phyloP scores from a whole-genome alignment of 53 echinoderm and acorn worm species.

The Arbacia lixula region DNA sequence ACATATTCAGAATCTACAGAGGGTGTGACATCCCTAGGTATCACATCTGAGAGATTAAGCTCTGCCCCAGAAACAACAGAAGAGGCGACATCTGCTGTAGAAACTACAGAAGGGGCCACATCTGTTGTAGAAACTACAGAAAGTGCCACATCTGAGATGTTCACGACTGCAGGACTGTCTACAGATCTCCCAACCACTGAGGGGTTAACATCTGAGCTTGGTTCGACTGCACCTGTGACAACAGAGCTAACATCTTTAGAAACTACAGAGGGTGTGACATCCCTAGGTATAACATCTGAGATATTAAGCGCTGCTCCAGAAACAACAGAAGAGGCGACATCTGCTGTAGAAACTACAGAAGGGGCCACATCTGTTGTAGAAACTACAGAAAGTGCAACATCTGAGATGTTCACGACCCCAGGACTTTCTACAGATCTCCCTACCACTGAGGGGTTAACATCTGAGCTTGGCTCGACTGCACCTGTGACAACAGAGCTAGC shows the following conservation, averaged over 20 bases:
- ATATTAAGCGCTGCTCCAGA: background rate
- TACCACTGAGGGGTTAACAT: background rate
- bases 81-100: too few species aligned
- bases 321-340: background rate
- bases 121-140: too few species aligned
- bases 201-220: too few species aligned
- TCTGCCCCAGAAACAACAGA: too few species aligned
- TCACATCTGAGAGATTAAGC: background rate
- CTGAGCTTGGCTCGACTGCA: background rate
- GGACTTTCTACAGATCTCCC: background rate
- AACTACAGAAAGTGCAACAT: slow-evolving; percentile 2
- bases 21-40: too few species aligned
- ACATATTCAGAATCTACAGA: too few species aligned
- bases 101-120: too few species aligned
- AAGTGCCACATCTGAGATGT: too few species aligned
- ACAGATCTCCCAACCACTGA: too few species aligned
- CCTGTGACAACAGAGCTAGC: background rate
- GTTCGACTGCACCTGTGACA: slow-evolving; percentile 8
- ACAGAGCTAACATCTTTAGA: background rate
- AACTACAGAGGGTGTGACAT: too few species aligned
- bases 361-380: background rate
- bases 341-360: background rate
- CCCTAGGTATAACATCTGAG: background rate
- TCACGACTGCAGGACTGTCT: too few species aligned
- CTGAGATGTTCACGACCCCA: background rate